Evolutionary conservation across 2,888 invertebrate species (phyloP), one percentile per base, ranked within the genome.

Genomic region (Melipona beecheii): DNA sequence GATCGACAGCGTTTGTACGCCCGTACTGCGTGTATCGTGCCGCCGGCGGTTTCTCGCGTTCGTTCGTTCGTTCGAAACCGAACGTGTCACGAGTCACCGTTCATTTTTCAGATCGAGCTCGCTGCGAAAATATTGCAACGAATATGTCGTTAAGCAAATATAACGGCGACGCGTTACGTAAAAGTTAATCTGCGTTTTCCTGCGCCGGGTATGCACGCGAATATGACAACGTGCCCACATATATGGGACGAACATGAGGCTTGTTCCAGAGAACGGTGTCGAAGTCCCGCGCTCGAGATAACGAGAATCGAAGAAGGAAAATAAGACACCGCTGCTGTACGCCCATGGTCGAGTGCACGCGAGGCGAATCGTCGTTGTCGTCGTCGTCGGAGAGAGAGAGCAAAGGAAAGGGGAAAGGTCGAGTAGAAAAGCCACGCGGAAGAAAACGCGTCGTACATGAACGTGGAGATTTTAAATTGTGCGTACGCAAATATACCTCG

Each of bases 151-250:
- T 56, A 60, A 65, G 81, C 81, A 83, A 78, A 88, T 83, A 79
- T 75, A 81, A 84, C 81, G 81, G 71, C 68, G 80, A 79, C 72
- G 72, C 60, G 66, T 73, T 80, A 80, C 81, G 73, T 54, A 68
- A 81, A 75, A 58, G 31, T 31, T 58, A 56, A 68, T 69, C 81
- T 56, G 69, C 58, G 36, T 70, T 81, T 81, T 73, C 54, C 73
- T 68, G 50, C 9, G 52, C 13, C 19, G 49, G 49, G 19, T 31
- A 13, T 21, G 21, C 66, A 19, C 66, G 19, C 49, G 4, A 49
- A 50, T 43, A 43, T 68, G 49, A n/a, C 65, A 43, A 68, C 27
- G 52, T n/a, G 54, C 65, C n/a, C 9, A 43, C 43, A n/a, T 19
- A 68, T 75, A 60, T 60, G 68, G 69, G n/a, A 43, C 69, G 69